Percentiles rank a stretch among this genome's conserved stretches.
phyloP scores from a whole-genome alignment of 2,797 vertebrate species.

The Anolis apletophallus region DNA sequence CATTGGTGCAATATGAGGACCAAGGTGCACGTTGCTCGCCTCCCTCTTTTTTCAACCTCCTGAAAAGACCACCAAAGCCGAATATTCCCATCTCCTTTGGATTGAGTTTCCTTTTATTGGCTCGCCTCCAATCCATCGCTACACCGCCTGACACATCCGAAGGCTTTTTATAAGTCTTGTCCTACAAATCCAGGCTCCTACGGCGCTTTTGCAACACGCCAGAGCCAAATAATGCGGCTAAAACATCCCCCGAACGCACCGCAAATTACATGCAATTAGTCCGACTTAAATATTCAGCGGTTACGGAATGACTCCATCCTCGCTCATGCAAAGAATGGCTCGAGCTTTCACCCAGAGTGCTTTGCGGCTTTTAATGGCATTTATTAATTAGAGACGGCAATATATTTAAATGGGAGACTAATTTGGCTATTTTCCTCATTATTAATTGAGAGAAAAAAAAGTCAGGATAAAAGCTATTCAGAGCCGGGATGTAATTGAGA shows the following conservation, averaged over 20 bases:
- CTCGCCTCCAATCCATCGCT: not conserved
- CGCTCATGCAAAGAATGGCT: slow-evolving; percentile 65
- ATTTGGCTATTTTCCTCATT: slow-evolving; percentile 67
- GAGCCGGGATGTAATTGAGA: slow-evolving; percentile 39
- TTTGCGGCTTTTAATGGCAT: slow-evolving; percentile 47
- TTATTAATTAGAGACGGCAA: slow-evolving; percentile 68
- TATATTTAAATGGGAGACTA: slow-evolving; percentile 71
- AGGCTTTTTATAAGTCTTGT: no score
- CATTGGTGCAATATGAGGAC: no score
- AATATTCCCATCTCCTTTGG: no score
- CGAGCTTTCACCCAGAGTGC: slow-evolving; percentile 58
- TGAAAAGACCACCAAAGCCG: no score
- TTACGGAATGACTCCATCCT: slow-evolving; percentile 62
- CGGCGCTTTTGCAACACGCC: not conserved
- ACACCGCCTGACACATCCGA: no score
- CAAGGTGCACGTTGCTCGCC: no score
- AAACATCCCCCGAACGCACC: not conserved
- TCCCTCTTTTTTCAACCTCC: no score
- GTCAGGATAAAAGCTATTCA: slow-evolving; percentile 43
- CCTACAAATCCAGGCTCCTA: not conserved
- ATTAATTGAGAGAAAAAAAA: slow-evolving; percentile 13
- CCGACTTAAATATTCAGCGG: slow-evolving; percentile 48
- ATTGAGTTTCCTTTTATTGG: not conserved
- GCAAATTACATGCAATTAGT: slow-evolving; percentile 54
- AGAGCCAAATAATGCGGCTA: not conserved